These are phyloP conservation scores for Brachypalpus laphriformis DNA, from an alignment of 2,888 invertebrate species.

Conservation along the genomic window DNA sequence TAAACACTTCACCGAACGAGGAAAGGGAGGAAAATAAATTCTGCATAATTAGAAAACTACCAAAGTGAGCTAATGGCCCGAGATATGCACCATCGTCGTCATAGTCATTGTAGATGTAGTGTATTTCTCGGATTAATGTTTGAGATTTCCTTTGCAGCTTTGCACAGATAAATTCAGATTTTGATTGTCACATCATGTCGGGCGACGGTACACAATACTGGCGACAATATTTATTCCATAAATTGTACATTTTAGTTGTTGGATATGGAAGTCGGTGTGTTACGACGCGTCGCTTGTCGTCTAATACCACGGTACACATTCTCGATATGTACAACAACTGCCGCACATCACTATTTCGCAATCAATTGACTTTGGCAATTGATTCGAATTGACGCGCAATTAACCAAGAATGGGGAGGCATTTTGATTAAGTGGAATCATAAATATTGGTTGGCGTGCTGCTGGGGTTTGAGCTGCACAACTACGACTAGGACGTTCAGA, in stretches of 20 bases:
- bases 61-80: conserved; percentile 73
- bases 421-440: conserved; percentile 73
- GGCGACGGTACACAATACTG: conserved; percentile 1
- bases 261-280: conserved; percentile 25
- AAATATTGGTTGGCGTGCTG: conserved; percentile 36
- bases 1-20: conserved; percentile 50
- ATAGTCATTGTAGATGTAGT: neutral
- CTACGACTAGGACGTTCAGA: conserved; percentile 15
- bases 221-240: conserved; percentile 37
- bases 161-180: conserved; percentile 45
- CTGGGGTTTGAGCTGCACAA: neutral
- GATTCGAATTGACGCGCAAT: conserved; percentile 72
- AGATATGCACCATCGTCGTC: conserved; percentile 37
- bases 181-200: conserved; percentile 46
- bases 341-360: conserved; percentile 41
- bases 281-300: conserved; percentile 3
- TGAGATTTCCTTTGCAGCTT: conserved; percentile 48
- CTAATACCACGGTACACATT: conserved; percentile 40
- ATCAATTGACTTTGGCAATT: conserved; percentile 73
- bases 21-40: conserved; percentile 74
- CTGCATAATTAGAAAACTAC: conserved; percentile 78
- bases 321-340: neutral
- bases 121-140: conserved; percentile 42
- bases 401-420: conserved; percentile 69
- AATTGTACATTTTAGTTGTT: conserved; percentile 33